Base-by-base conservation (phyloP, 2,113 vertebrate genomes). In the Seriola aureovittata region DNA sequence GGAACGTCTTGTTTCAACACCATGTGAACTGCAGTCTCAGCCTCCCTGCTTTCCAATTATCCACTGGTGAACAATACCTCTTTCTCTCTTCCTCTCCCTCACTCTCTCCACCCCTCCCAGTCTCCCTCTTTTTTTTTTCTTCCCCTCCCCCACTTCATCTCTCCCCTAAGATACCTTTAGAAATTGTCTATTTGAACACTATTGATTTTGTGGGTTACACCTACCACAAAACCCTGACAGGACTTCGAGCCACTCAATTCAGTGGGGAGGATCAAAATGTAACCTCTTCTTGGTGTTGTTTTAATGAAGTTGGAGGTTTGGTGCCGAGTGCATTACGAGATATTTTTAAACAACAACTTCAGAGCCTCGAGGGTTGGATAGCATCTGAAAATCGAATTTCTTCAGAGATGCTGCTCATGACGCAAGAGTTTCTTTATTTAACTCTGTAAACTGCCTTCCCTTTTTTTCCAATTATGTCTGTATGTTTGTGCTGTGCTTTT, bases 141-240 rank as follows among this genome's bases (percentile, higher is more conserved):
- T 42, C 58, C 17, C 21, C 5, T 11, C 52, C 23, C 1, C 25
- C 19, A 32, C 46, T 42, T 67, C 16, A 11, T 80, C 82, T 69
- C 60, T 78, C 50, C 48, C 65, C 73, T 52, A 46, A 79, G 77
- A 80, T 73, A 70, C 84, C 64, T 78, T 81, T 66, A 83, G 63
- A 87, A 85, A 87, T 71, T 68, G 86, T 92, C 72, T 42, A 83
- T 93, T 87, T 93, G 69, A 88, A 84, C 70, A 65, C 70, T 80
- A 93, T 92, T 77, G 90, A 94, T 94, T 92, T 85, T 75, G 62
- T 29, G 54, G 66, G 64, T 71, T 19, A 82, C 59, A 83, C 68
- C 71, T 44, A 72, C 69, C 34, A 36, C 71, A 79, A 52, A 82
- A 58, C 52, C 50, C 48, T 32, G 84, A 75, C 52, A 34, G 71